Base-by-base conservation (phyloP, 1,140 invertebrate genomes). In the Ganaspis sp. region DNA sequence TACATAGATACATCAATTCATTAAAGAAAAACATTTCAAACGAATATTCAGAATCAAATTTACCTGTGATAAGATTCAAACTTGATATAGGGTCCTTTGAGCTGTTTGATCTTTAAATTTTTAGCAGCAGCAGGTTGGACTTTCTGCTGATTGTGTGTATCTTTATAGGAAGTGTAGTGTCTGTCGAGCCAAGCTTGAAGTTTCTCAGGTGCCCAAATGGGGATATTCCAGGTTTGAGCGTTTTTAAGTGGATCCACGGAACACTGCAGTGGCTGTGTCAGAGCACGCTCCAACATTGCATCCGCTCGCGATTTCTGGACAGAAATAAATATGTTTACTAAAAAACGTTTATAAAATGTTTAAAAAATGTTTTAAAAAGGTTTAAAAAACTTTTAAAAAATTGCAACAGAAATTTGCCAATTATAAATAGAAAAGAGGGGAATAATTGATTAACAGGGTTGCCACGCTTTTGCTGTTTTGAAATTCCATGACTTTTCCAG, bases 231-330 rank as follows among this genome's bases (percentile, higher is more conserved):
- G 81, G 72, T 90, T 80, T 88, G 85, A 76, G 93, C 93, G 86
- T 92, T 92, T 79, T 91, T 90, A 69, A 93, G 86, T 75, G 92
- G 92, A 92, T 92, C 91, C 84, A 90, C 89, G 83, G 88, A 90
- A 90, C 88, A 90, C 85, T 90, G 90, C 85, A 93, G 90, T 87
- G 91, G 90, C 87, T 91, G 90, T 75, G 89, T 90, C 86, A 90
- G 91, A 88, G 92, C 91, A 91, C 93, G 93, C 92, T 94, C 93
- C 89, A 95, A 92, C 92, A 95, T 95, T 87, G 94, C 94, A 93
- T 94, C 94, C 83, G 92, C 93, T 81, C 94, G 93, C 73, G 93
- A 93, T 92, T 93, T 93, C 92, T 92, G 73, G 73, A 84, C 80
- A 79, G 69, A 73, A 70, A 72, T 6, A 34, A 53, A 54, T 38